Conservation (phyloP, 2,888 invertebrate genomes). For the Ypsolopha scabrella region DNA sequence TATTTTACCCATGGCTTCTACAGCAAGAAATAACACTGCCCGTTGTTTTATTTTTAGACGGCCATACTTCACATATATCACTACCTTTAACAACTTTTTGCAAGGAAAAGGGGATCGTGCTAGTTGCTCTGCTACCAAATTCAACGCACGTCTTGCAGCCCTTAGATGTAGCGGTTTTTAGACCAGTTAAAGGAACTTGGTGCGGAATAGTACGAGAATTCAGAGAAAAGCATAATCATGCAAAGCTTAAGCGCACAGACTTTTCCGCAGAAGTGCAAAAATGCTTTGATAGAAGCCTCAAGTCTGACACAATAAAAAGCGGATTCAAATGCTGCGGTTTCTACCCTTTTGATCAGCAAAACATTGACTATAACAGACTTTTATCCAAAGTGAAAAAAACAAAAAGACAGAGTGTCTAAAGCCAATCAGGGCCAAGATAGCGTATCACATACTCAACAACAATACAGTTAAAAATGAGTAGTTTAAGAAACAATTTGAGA, state of each 20-base stretch:
- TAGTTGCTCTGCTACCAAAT: conserved; percentile 1
- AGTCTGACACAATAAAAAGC: conserved; percentile 12
- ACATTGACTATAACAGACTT: not conserved
- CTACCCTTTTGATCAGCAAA: conserved; percentile 3
- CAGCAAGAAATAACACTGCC: conserved; percentile 13
- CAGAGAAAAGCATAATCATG: conserved; percentile 12
- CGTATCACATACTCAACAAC: not conserved
- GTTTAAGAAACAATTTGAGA: not conserved
- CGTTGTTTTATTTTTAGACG: conserved; percentile 17
- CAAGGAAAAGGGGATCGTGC: conserved; percentile 14
- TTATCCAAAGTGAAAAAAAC: not conserved
- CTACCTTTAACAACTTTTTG: conserved; percentile 14
- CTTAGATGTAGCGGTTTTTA: not conserved
- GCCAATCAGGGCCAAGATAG: not conserved
- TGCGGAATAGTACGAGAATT: conserved; percentile 12
- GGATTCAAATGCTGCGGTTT: conserved; percentile 7
- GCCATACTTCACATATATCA: conserved; percentile 15
- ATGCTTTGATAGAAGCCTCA: conserved; percentile 12
- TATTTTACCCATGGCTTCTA: conserved; percentile 16
- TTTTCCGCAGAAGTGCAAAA: conserved; percentile 14
- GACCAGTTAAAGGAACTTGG: not conserved
- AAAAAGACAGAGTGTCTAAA: not conserved
- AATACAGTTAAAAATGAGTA: not conserved
- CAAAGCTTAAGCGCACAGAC: conserved; percentile 13
- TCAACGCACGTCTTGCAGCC: not conserved